Evolutionary conservation across 2,797 vertebrate species (phyloP), one percentile per base, ranked within the genome.

Genomic region (Protonibea diacanthus): DNA sequence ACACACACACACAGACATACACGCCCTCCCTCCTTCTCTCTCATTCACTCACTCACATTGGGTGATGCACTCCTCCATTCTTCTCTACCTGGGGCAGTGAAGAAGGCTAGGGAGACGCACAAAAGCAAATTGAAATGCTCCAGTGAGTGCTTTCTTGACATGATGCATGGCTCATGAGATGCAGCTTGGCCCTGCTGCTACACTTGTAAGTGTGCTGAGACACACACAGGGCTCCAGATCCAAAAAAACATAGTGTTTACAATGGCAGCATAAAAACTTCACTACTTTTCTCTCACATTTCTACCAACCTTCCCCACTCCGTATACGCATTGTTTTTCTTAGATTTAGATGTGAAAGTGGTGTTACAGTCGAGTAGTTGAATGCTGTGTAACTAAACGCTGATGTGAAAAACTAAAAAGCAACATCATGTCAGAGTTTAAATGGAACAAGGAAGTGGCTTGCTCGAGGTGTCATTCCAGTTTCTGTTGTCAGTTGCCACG

Each of bases 71-170:
- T 92, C 83, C 80, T 88, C 91, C 88, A 91, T 91, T 93, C 88
- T 93, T 89, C 87, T 92, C 85, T 91, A 94, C 94, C 93, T 94
- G 91, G 82, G 93, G 94, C 92, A 80, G 88, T 86, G 88, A 71
- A 82, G 90, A 89, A 91, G 87, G 85, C 91, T 78, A 66, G 83
- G 76, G 91, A 89, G 89, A 86, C 80, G 53, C 91, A 95, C 93
- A 95, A 94, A 95, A 94, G 94, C 92, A 93, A 91, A 91, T 93
- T 95, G 94, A 94, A 95, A 95, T 94, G 93, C 90, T 94, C 87
- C 94, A 95, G 87, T 94, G 91, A 94, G 88, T 91, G 89, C 92
- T 95, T 95, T 95, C 92, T 93, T 90, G 90, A 93, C 89, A 81
- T 94, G 93, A 93, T 93, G 91, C 93, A 93, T 91, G 84, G 91